These are phyloP conservation scores for Xiphorhynchus elegans DNA, from an alignment of 2,113 vertebrate genomes.

Conservation along the genomic window DNA sequence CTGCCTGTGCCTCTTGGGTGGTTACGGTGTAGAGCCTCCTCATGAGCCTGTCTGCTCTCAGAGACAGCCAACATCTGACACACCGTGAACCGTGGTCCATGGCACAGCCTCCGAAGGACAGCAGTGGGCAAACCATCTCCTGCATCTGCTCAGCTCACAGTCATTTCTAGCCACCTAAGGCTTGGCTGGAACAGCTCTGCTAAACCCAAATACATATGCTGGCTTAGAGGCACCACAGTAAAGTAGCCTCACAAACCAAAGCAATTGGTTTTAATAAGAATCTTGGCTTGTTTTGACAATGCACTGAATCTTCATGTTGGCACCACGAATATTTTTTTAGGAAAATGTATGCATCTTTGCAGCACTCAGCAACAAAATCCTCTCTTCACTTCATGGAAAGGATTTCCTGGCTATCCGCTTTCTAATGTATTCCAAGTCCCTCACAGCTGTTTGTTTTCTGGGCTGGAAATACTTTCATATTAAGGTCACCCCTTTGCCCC, in stretches of 20 bases:
- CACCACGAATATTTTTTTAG: background rate
- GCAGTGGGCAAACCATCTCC: background rate
- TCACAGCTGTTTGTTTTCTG: constrained; percentile 39
- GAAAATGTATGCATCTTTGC: constrained; percentile 57
- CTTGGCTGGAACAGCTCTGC: constrained; percentile 16
- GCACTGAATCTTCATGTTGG: constrained; percentile 53
- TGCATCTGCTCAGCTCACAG: constrained; percentile 10
- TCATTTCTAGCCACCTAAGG: constrained; percentile 23
- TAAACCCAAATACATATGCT: constrained; percentile 42
- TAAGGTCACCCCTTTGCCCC: background rate
- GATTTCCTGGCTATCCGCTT: constrained; percentile 48
- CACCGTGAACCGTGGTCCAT: rapidly evolving
- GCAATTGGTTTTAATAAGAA: constrained; percentile 67
- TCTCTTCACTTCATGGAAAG: constrained; percentile 22
- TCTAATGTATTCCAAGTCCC: constrained; percentile 20
- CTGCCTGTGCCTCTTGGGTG: background rate
- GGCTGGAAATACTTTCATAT: background rate
- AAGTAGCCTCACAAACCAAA: constrained; percentile 53
- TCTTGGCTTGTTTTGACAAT: constrained; percentile 64
- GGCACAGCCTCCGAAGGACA: background rate
- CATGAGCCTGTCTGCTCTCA: background rate
- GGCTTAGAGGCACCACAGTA: constrained; percentile 36
- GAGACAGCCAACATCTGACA: background rate
- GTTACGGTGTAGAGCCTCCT: background rate
- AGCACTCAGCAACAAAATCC: constrained; percentile 58